Percentiles rank a stretch among this genome's conserved stretches.
Conservation (phyloP, 2,113 vertebrate genomes). For the Mystacornis crossleyi region DNA sequence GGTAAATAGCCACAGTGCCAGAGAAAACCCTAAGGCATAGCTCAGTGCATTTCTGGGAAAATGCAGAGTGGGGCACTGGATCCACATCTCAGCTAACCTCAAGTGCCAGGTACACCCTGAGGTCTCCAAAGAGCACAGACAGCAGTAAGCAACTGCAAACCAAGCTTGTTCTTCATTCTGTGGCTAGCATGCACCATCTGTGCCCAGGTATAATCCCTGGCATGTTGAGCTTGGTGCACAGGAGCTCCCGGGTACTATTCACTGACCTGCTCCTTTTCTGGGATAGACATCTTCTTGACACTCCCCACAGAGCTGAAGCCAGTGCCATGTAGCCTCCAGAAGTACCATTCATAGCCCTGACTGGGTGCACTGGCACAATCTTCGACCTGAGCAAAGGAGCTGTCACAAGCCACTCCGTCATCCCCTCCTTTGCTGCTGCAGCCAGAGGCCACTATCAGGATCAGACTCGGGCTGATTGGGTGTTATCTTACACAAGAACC, state of each 20-base stretch:
- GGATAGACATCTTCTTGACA: not conserved
- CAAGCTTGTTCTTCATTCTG: not conserved
- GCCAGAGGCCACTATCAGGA: not conserved
- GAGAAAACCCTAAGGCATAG: not conserved
- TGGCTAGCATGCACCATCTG: rapidly evolving
- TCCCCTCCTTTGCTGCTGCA: not conserved
- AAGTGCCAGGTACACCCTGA: not conserved
- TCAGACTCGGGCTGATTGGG: too few species aligned
- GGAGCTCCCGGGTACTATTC: not conserved
- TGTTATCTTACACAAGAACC: not conserved
- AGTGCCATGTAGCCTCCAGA: not conserved
- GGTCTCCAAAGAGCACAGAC: not conserved
- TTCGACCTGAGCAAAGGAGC: not conserved
- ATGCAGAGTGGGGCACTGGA: not conserved
- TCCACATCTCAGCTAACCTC: not conserved
- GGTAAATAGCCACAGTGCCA: not conserved
- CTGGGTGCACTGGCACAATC: not conserved
- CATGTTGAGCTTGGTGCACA: not conserved
- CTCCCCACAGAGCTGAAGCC: not conserved
- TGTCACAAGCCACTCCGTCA: not conserved
- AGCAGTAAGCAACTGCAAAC: not conserved
- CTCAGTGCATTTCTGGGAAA: not conserved
- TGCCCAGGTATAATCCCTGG: not conserved
- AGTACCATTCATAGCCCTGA: not conserved
- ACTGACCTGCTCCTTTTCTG: not conserved